Evolutionary conservation across 2,888 invertebrate species (phyloP), one percentile per base, ranked within the genome.

Genomic region (Caenorhabditis wallacei): DNA sequence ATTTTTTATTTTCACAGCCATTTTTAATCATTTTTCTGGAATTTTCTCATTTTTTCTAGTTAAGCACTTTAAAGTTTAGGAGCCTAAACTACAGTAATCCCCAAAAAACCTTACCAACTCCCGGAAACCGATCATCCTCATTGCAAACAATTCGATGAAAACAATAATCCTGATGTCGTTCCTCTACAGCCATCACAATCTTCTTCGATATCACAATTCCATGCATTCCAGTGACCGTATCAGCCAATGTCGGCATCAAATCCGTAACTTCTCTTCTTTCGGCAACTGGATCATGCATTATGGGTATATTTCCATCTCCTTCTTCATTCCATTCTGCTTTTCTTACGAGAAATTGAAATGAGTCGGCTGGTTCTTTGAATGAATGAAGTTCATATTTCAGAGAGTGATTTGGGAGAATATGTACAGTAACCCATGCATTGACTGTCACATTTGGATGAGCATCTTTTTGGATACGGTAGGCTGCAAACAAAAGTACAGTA

Each of bases 391-490:
- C 69, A 35, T 69, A 76, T 11, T 53, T 59, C 13, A 76, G 20
- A 11, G 68, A 3, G 4, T 76, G 61, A 43, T 76, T 61, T 10
- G 43, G 48, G 13, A 8, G 13, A 7, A 76, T 59, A 26, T 69
- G 51, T 0, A 76, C 13, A 2, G 69, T 76, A 1, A 68, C 76
- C 76, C 76, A 76, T 7, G 53, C 68, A 10, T 68, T n/a, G 22
- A 76, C 69, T 5, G 30, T 53, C 0, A 76, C 76, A 16, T 76
- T 61, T 26, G 76, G 76, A 54, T 76, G 76, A 16, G 26, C 13
- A 16, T 16, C 5, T 1, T 76, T 57, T 35, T 48, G 51, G n/a
- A 76, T 51, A 7, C 35, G 40, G 16, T 20, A 43, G 1, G 68
- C 76, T 76, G 69, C n/a, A 20, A 74, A 63, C 11, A 40, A 11